These are phyloP conservation scores for Limonius californicus DNA, from an alignment of 1,140 invertebrate species.

Conservation along the genomic window DNA sequence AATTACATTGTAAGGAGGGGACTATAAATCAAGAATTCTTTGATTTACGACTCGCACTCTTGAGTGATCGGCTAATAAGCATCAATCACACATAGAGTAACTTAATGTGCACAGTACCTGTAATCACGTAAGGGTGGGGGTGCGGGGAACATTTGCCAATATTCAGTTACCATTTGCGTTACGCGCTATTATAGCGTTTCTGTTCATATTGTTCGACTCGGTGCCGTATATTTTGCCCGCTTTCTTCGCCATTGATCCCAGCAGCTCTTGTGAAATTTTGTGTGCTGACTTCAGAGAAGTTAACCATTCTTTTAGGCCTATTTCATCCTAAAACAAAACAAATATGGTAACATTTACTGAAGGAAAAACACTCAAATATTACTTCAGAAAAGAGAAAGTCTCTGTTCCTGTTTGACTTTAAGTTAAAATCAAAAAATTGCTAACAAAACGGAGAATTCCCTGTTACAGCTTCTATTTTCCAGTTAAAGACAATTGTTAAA, in stretches of 20 bases:
- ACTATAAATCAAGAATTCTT: not conserved
- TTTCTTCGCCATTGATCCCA: conserved; percentile 93
- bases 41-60: not conserved
- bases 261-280: conserved; percentile 86
- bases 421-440: too few species aligned
- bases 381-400: too few species aligned
- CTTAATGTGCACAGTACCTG: not conserved
- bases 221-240: conserved; percentile 96
- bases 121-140: conserved; percentile 13
- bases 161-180: conserved; percentile 55
- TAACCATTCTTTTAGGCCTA: conserved; percentile 93
- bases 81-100: conserved; percentile 3
- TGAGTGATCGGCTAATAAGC: not conserved
- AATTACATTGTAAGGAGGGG: not conserved
- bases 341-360: too few species aligned
- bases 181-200: conserved; percentile 49
- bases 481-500: too few species aligned
- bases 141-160: not conserved
- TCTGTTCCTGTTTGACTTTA: too few species aligned
- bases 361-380: too few species aligned
- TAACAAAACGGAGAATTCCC: too few species aligned
- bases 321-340: conserved; percentile 74
- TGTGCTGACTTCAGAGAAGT: conserved; percentile 84
- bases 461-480: too few species aligned
- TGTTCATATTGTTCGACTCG: conserved; percentile 46